A percentile compares a stretch with the other conserved stretches of the same genome.
phyloP scores from a whole-genome alignment of 2,113 vertebrate species.

The Acrocephalus kingi region DNA sequence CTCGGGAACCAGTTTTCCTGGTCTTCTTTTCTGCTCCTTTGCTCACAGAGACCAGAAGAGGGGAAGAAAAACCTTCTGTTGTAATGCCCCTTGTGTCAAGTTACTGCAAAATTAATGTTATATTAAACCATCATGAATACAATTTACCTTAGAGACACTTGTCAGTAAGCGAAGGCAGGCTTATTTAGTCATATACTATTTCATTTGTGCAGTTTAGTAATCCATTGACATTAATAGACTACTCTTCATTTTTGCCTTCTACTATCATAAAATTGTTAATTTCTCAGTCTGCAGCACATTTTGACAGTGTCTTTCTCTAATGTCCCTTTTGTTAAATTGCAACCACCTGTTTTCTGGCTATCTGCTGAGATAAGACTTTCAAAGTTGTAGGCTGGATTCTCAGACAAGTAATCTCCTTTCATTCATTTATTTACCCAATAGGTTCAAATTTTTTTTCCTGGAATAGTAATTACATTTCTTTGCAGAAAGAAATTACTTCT shows the following conservation, averaged over 20 bases:
- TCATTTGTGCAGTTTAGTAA: background rate
- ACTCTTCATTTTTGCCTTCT: background rate
- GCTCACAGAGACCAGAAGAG: background rate
- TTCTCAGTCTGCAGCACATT: background rate
- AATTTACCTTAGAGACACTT: background rate
- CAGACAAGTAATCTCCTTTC: background rate
- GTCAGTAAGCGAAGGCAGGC: background rate
- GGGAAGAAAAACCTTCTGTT: background rate
- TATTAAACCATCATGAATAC: background rate
- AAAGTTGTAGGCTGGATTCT: background rate
- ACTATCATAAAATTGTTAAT: background rate
- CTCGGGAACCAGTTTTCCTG: background rate
- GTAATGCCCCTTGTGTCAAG: background rate
- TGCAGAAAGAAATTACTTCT: background rate
- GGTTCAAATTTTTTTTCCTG: background rate
- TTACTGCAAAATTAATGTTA: background rate
- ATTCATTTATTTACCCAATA: background rate
- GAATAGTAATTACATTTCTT: background rate
- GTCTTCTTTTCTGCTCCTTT: background rate
- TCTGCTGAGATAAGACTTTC: background rate
- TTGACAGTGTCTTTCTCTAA: background rate
- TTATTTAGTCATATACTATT: background rate
- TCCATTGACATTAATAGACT: background rate
- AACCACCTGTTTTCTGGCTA: background rate
- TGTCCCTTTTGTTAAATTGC: background rate